These are phyloP conservation scores for Lucinisca nassula DNA, from an alignment of 2,888 invertebrate species.

Conservation along the genomic window DNA sequence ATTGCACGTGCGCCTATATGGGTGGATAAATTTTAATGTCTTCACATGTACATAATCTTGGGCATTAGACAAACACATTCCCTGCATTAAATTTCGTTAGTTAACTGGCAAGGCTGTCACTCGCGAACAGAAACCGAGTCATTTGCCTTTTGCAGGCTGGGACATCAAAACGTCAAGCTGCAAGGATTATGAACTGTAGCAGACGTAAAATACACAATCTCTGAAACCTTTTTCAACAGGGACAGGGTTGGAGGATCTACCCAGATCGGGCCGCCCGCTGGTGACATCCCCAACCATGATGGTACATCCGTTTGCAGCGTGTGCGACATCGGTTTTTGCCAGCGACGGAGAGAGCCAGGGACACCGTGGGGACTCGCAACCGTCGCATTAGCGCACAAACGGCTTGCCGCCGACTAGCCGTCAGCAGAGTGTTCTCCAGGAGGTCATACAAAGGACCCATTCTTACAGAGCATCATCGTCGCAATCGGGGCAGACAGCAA, in stretches of 20 bases:
- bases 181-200: neutral
- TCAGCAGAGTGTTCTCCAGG: neutral
- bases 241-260: neutral
- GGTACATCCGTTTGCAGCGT: neutral
- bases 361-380: neutral
- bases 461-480: neutral
- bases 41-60: neutral
- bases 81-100: neutral
- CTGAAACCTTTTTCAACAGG: neutral
- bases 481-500: neutral
- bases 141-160: neutral
- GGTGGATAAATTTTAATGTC: neutral
- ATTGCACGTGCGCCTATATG: neutral
- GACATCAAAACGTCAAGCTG: neutral
- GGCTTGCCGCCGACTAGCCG: neutral
- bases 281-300: neutral
- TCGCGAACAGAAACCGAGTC: neutral
- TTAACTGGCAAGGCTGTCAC: neutral
- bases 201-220: neutral
- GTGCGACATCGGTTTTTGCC: neutral
- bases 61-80: neutral
- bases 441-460: neutral
- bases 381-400: neutral
- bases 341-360: neutral
- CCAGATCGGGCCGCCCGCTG: neutral